Conservation (phyloP, 2,888 invertebrate species). For the Rhagophthalmus giganteus region DNA sequence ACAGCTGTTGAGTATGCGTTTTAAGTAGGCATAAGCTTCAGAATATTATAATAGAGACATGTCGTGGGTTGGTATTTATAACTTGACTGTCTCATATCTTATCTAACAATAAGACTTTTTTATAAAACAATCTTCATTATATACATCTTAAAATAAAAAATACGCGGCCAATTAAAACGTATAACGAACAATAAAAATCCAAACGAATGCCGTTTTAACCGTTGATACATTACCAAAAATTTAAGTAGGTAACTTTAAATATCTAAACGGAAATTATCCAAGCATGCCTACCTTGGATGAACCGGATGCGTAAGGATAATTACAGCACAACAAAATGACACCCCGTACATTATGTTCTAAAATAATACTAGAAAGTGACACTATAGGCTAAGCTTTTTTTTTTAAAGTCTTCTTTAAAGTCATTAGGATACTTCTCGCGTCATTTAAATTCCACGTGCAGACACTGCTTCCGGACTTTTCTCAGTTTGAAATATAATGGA, state of each 20-base stretch:
- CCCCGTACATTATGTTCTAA: conserved; percentile 23
- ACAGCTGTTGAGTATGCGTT: conserved; percentile 17
- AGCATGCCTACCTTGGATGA: conserved; percentile 9
- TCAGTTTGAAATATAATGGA: no score
- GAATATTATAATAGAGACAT: conserved; percentile 20
- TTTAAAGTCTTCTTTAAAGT: conserved; percentile 11
- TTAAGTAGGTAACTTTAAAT: conserved; percentile 8
- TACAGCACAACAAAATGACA: conserved; percentile 17
- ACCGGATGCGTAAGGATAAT: conserved; percentile 29
- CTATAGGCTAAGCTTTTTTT: conserved; percentile 12
- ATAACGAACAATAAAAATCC: no score
- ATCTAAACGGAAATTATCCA: conserved; percentile 22
- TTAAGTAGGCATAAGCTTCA: conserved; percentile 15
- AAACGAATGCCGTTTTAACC: no score
- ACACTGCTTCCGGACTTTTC: conserved; percentile 24
- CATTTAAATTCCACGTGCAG: conserved; percentile 23
- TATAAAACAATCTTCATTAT: no score
- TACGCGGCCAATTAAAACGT: no score
- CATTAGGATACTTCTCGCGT: conserved; percentile 26
- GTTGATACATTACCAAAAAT: no score
- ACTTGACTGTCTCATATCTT: no score
- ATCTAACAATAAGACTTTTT: no score
- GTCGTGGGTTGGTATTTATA: conserved; percentile 19
- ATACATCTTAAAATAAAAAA: no score
- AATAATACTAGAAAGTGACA: conserved; percentile 20